Percentiles rank a stretch among this genome's conserved stretches.
These are phyloP conservation scores for Lanius ludovicianus DNA, from an alignment of 2,113 vertebrate species.

Conservation along the genomic window DNA sequence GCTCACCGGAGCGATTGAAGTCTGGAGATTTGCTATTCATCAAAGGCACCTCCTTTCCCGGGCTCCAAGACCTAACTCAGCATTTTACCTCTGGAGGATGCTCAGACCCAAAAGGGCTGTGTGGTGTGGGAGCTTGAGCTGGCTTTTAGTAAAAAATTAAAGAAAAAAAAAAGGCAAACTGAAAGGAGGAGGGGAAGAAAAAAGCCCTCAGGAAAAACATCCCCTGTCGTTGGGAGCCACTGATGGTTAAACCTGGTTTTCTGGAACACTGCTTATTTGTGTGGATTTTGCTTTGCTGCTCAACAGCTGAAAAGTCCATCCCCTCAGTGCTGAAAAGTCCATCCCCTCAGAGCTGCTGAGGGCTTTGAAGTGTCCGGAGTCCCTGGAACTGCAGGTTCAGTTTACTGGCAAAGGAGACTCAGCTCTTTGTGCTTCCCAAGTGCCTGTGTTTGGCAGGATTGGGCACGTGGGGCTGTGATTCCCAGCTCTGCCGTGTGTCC, in stretches of 20 bases:
- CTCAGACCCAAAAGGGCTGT: not conserved
- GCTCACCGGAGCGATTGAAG: conserved; percentile 65
- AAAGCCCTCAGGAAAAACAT: conserved; percentile 8
- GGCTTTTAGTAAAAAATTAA: not conserved
- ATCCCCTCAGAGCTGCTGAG: not conserved
- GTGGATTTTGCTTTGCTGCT: conserved; percentile 16
- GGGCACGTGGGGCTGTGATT: not conserved
- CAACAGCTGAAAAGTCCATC: not conserved
- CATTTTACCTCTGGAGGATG: conserved; percentile 26
- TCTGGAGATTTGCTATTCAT: conserved; percentile 64
- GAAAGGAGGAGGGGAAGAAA: not conserved
- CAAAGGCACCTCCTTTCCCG: conserved; percentile 62
- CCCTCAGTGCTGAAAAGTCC: not conserved
- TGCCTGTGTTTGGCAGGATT: not conserved
- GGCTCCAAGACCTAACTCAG: conserved; percentile 36
- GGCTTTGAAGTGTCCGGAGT: conserved; percentile 45
- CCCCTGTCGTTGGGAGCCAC: not conserved
- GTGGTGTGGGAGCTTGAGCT: not conserved
- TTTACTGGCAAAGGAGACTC: conserved; percentile 34
- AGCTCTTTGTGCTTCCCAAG: conserved; percentile 1
- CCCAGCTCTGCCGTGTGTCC: not conserved
- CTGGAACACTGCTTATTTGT: conserved; percentile 61
- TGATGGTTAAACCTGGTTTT: conserved; percentile 48
- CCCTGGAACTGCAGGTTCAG: conserved; percentile 20
- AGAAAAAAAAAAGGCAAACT: not conserved